Base-by-base conservation (phyloP, 2,888 invertebrate genomes). In the Melieria omissa region DNA sequence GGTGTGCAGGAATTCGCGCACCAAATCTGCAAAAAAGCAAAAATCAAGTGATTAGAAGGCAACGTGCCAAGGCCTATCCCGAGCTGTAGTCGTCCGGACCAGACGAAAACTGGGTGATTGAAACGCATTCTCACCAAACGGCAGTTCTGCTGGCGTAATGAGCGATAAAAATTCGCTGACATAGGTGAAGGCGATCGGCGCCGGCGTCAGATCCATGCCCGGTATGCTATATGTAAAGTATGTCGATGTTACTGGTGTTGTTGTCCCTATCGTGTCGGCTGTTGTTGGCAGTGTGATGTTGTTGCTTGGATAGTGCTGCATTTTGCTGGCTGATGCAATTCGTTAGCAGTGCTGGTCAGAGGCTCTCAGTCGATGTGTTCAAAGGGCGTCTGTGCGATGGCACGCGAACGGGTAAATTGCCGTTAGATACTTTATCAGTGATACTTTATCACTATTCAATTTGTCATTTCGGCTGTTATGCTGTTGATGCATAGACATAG, bases 71-170 rank as follows among this genome's bases (percentile, higher is more conserved):
- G 29, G 29, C 29, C 2, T 29, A 29, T 29, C 29, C 29, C 2
- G 29, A 29, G 29, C 29, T 29, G 3, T 29, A 29, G 29, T 29
- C 3, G 29, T 29, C 29, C 29, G 29, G 29, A 3, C 29, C 29
- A 29, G 29, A 3, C 29, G 29, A 29, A 29, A n/a, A 54, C 54
- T 12, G 16, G 16, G n/a, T 10, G 6, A 54, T n/a, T 54, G 12
- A 54, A 14, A 4, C 16, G 29, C 16, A 55, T 1, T 61, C 65
- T 84, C 80, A 86, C 87, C 85, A 73, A 86, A 80, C 75, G 87
- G 87, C 80, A 87, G 80, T 81, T 87, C 87, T 77, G 86, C 81
- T 77, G 87, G 87, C 77, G 87, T 87, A 79, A 87, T 86, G 79
- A 85, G 82, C 76, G 87, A 85, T 82, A 87, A 81, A 81, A 87